Evolutionary conservation across 2,113 vertebrate species (phyloP), one percentile per base, ranked within the genome.

Genomic region (Telmatochromis brachygnathus): DNA sequence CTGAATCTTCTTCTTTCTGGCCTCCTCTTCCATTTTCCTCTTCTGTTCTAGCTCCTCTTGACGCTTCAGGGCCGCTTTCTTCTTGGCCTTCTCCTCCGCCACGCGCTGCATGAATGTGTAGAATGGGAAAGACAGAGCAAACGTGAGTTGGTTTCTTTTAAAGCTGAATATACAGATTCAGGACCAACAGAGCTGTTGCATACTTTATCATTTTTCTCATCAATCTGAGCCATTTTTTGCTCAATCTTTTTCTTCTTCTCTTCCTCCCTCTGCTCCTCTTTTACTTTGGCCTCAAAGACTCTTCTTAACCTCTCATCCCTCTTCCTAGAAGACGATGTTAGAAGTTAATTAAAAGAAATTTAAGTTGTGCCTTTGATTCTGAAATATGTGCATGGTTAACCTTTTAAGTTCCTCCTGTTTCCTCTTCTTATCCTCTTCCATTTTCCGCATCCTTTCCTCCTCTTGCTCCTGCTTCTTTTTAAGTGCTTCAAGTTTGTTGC

Each of bases 161-260:
- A 5, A 6, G 3, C 3, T 10, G 10, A 83, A 83, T 0, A 54
- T 6, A 26, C 6, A 49, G 7, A 75, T 15, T 28, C 4, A 33
- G 35, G 19, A 1, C 5, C 11, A 17, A 3, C 2, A n/a, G 14
- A 42, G 6, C 6, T 15, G n/a, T 19, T 14, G 1, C 19, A 49
- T 84, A 99, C 98, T 96, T 98, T 98, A 68, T 99, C 98, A 0
- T 96, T 97, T 95, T 98, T 99, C 94, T 97, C 98, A 9, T 98
- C 97, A 2, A 97, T 94, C 55, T 98, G 97, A 2, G 98, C 97
- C 80, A 98, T 96, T 93, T 98, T 99, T 94, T 98, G 97, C 83
- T 99, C 98, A 0, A 98, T 97, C 87, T 93, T 95, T 92, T 97
- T 98, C 86, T 98, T 99, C 95, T 98, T 98, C 83, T 98, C 97